Evolutionary conservation across 2,888 invertebrate genomes (phyloP).

Genomic region (Phaonia tiefii): DNA sequence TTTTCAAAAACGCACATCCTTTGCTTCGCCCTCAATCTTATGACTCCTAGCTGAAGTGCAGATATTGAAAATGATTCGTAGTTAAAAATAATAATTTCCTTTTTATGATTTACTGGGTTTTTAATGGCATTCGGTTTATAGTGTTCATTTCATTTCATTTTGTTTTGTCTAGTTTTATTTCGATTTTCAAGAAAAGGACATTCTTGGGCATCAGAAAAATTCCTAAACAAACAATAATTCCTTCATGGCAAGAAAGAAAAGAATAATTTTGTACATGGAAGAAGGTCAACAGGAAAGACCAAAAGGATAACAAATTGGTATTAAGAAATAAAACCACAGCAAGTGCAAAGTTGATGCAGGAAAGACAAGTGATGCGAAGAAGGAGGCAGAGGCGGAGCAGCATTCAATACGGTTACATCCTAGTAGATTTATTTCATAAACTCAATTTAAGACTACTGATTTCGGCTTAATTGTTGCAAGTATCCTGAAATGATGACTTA

Average conservation of each 20-base stretch:
- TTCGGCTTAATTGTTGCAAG: too few relatives aligned
- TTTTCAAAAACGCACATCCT: too few relatives aligned
- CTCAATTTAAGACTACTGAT: too few relatives aligned
- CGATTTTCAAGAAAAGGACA: constrained; percentile 31
- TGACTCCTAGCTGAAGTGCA: too few relatives aligned
- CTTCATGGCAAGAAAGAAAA: constrained; percentile 39
- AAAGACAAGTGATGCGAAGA: not conserved
- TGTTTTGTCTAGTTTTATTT: constrained; percentile 7
- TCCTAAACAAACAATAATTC: constrained; percentile 60
- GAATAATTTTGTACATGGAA: not conserved
- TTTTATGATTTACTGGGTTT: constrained; percentile 52
- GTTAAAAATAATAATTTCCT: constrained; percentile 54
- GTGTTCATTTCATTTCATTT: not conserved
- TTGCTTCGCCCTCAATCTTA: too few relatives aligned
- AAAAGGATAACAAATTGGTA: constrained; percentile 1
- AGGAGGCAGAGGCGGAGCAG: not conserved
- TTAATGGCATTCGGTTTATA: constrained; percentile 29
- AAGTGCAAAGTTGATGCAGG: constrained; percentile 20
- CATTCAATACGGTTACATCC: not conserved
- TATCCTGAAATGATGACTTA: too few relatives aligned
- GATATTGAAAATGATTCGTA: constrained; percentile 10
- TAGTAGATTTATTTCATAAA: too few relatives aligned
- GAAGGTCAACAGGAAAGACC: not conserved
- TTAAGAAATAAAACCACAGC: constrained; percentile 44
- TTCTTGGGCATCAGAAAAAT: constrained; percentile 39